Evolutionary conservation across 2,797 vertebrate genomes (phyloP).

Genomic region (Falco cherrug): DNA sequence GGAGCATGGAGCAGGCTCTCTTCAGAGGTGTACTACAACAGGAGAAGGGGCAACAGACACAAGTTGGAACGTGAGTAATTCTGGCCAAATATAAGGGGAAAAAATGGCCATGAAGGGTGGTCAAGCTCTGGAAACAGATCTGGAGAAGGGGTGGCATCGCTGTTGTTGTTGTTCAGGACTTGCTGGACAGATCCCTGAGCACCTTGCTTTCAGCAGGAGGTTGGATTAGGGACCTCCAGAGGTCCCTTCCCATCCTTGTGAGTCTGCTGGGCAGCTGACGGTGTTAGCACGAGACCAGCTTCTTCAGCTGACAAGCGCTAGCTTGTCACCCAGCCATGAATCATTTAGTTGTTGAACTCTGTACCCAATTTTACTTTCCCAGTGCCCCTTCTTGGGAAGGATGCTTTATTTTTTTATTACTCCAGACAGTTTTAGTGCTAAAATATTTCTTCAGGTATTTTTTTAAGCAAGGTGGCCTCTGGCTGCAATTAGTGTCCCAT

Average conservation of each 20-base stretch:
- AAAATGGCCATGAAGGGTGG: neutral
- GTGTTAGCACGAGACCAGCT: neutral
- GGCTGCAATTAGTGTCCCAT: constrained; percentile 59
- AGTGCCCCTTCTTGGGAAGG: neutral
- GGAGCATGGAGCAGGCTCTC: neutral
- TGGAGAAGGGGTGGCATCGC: neutral
- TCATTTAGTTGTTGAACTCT: constrained; percentile 15
- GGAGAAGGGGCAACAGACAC: neutral
- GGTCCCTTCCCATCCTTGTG: rapidly evolving
- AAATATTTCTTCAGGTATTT: constrained; percentile 61
- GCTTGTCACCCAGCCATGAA: neutral
- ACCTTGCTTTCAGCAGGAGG: neutral
- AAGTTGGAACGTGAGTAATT: neutral
- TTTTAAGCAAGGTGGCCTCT: constrained; percentile 60
- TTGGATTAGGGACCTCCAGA: neutral
- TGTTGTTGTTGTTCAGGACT: neutral
- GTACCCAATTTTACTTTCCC: neutral
- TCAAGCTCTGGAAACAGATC: neutral
- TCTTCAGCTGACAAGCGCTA: neutral
- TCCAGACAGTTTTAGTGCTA: constrained; percentile 41
- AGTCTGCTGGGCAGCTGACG: neutral
- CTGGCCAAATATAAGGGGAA: neutral
- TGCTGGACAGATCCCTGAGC: neutral
- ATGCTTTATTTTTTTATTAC: constrained; percentile 18
- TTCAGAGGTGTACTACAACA: neutral